Evolutionary conservation across 1,140 invertebrate genomes (phyloP).

Genomic region (Uloborus diversus): DNA sequence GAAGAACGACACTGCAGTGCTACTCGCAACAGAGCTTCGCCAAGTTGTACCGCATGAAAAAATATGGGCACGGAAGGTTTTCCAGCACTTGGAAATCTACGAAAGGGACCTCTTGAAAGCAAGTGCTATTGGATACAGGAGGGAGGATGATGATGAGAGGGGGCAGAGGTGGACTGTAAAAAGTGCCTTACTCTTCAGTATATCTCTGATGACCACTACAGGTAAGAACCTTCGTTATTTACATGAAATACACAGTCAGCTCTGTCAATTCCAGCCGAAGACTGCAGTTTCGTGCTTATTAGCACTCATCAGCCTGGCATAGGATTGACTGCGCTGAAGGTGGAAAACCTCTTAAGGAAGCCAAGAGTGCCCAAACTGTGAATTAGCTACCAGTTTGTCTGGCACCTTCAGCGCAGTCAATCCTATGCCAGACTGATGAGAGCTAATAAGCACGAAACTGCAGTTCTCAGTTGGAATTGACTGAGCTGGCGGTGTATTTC

Average conservation of each 20-base stretch:
- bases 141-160: background rate
- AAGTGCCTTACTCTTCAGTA: constrained; percentile 10
- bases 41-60: constrained; percentile 42
- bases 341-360: too few relatives aligned
- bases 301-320: too few relatives aligned
- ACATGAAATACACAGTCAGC: background rate
- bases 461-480: too few relatives aligned
- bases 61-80: constrained; percentile 32
- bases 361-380: too few relatives aligned
- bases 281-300: too few relatives aligned
- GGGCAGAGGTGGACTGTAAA: background rate
- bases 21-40: constrained; percentile 45
- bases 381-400: too few relatives aligned
- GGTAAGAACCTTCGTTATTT: background rate
- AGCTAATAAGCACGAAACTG: too few relatives aligned
- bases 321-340: too few relatives aligned
- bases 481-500: too few relatives aligned
- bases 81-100: constrained; percentile 29
- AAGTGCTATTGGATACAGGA: constrained; percentile 5
- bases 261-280: too few relatives aligned
- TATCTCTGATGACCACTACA: constrained; percentile 43
- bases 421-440: too few relatives aligned
- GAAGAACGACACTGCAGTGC: constrained; percentile 51
- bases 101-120: constrained; percentile 41
- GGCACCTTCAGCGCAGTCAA: too few relatives aligned